Conservation (phyloP, 2,888 invertebrate species). For the Ochropacha duplaris region DNA sequence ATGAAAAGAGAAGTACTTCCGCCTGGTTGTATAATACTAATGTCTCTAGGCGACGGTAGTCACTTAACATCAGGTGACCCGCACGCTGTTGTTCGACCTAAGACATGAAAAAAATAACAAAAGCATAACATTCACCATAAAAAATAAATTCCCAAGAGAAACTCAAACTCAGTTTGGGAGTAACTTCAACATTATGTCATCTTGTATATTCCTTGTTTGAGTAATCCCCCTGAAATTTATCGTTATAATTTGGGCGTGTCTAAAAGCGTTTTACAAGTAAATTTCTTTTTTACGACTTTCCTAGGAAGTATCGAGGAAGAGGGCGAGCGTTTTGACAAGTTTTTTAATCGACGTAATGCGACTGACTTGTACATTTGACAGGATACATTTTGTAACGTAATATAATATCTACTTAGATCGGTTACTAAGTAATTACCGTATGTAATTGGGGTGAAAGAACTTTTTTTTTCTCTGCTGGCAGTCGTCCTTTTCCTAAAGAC, state of each 20-base stretch:
- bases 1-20: no score
- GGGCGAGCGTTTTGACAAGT: conserved; percentile 23
- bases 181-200: not conserved
- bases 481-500: no score
- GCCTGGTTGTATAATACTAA: no score
- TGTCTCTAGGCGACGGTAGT: no score
- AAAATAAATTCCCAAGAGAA: not conserved
- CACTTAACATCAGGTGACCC: no score
- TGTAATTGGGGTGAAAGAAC: no score
- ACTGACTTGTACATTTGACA: not conserved
- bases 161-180: not conserved
- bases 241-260: conserved; percentile 32
- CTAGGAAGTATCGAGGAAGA: conserved; percentile 14
- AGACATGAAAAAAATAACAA: no score
- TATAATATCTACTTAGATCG: not conserved
- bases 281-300: conserved; percentile 36
- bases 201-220: conserved; percentile 30
- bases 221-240: conserved; percentile 48
- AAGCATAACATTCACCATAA: not conserved
- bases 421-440: no score
- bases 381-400: conserved; percentile 6
- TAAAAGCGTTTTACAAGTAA: conserved; percentile 23
- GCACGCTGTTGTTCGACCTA: no score
- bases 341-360: conserved; percentile 26
- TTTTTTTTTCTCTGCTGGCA: no score